A percentile compares a stretch with the other conserved stretches of the same genome.
phyloP scores from a whole-genome alignment of 2,113 vertebrate genomes.

The Bubo blakistoni region DNA sequence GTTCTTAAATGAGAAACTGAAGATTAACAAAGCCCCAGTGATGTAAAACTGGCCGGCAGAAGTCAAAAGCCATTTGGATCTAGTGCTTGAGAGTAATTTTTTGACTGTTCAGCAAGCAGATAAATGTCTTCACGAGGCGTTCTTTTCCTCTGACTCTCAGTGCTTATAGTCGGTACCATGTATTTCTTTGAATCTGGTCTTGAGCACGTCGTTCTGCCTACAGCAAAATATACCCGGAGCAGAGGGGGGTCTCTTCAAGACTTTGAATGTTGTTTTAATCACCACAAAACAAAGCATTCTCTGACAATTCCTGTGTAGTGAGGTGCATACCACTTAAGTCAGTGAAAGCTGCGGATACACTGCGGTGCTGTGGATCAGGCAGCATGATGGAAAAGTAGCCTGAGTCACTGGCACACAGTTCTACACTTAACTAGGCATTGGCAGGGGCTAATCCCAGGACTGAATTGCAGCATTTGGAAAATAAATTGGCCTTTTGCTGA shows the following conservation, averaged over 20 bases:
- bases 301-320: background rate
- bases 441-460: background rate
- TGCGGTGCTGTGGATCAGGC: background rate
- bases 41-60: background rate
- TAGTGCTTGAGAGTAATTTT: background rate
- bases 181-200: background rate
- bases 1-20: background rate
- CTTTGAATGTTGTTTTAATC: background rate
- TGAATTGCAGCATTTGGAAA: background rate
- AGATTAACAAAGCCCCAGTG: background rate
- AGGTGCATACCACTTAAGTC: background rate
- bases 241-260: background rate
- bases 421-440: background rate
- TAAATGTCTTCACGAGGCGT: rapidly evolving
- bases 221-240: background rate
- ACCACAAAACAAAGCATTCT: background rate
- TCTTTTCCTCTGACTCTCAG: background rate
- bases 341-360: background rate
- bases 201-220: background rate
- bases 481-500: background rate
- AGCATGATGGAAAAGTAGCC: background rate
- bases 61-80: background rate
- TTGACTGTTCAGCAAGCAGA: background rate
- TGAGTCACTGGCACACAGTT: background rate
- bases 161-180: background rate